phyloP scores from a whole-genome alignment of 2,113 vertebrate species.

The Scytalopus superciliaris region DNA sequence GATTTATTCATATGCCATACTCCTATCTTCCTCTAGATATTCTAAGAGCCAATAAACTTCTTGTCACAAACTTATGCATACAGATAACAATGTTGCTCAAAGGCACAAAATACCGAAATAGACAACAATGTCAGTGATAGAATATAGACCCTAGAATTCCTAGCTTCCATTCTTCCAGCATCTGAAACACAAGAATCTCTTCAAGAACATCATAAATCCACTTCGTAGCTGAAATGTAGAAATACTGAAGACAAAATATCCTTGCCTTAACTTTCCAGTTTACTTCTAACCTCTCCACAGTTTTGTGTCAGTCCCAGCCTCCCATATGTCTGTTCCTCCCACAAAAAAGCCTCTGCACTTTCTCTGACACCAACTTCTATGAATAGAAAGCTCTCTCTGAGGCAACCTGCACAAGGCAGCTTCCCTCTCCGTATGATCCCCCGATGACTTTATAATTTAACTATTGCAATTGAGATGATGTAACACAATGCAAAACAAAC shows the following conservation, averaged over 20 bases:
- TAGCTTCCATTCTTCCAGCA: not conserved
- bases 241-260: not conserved
- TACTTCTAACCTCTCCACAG: not conserved
- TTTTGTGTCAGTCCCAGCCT: slow-evolving; percentile 39
- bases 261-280: not conserved
- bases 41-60: not conserved
- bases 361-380: slow-evolving; percentile 30
- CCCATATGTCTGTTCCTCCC: slow-evolving; percentile 45
- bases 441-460: slow-evolving; percentile 24
- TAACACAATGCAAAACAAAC: slow-evolving; percentile 47
- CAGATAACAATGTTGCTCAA: not conserved
- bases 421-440: not conserved
- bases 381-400: slow-evolving; percentile 27
- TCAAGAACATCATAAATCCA: not conserved
- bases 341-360: slow-evolving; percentile 50
- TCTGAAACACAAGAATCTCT: not conserved
- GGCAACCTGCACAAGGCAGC: slow-evolving; percentile 9
- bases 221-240: not conserved
- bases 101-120: not conserved
- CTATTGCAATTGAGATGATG: not conserved
- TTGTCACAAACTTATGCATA: not conserved
- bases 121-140: not conserved
- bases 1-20: not conserved
- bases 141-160: not conserved
- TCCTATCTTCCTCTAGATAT: not conserved